A percentile compares a stretch with the other conserved stretches of the same genome.
These are phyloP conservation scores for Syngnathus typhle DNA, from an alignment of 2,113 vertebrate species.

Conservation along the genomic window DNA sequence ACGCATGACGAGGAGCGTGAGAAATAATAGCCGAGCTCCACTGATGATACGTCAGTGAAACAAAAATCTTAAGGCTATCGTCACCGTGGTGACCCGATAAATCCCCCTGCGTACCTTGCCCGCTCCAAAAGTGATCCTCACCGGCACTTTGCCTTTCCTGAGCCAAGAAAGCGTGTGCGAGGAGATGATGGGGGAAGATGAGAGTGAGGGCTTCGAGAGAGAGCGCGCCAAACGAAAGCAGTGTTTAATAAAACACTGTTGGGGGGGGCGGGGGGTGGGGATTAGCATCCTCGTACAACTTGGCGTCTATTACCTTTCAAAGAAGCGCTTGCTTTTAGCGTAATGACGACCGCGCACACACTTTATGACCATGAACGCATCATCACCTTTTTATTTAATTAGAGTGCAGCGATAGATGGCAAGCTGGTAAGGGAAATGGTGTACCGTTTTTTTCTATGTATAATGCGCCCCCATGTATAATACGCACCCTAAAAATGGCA, in stretches of 20 bases:
- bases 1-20: constrained; percentile 50
- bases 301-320: neutral
- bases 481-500: too few species aligned
- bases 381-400: neutral
- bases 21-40: neutral
- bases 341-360: neutral
- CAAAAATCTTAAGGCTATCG: neutral
- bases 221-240: neutral
- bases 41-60: neutral
- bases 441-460: too few species aligned
- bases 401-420: neutral
- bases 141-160: constrained; percentile 47
- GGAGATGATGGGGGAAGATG: constrained; percentile 29
- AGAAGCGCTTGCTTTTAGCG: neutral
- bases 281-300: neutral
- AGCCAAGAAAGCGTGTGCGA: constrained; percentile 43
- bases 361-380: neutral
- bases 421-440: neutral
- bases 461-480: too few species aligned
- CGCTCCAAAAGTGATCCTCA: constrained; percentile 42
- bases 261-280: too few species aligned
- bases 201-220: constrained; percentile 11
- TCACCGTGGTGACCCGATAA: neutral
- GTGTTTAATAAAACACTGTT: neutral
- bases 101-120: constrained; percentile 47